Conservation (phyloP, 92 coral and sea anemone genomes). For the Plumapathes pennacea region DNA sequence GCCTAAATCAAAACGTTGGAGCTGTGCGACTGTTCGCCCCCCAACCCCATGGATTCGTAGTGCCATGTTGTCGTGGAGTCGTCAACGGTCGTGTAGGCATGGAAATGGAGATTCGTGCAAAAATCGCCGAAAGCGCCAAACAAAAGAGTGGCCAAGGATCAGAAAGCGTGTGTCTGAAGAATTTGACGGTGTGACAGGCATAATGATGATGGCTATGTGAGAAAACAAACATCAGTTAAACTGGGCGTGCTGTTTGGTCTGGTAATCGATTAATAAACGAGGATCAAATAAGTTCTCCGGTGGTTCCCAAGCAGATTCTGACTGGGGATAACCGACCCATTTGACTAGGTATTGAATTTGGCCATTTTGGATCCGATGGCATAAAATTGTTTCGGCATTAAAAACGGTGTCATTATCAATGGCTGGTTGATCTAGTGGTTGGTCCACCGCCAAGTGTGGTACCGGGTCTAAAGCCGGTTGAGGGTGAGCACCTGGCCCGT, state of each 20-base stretch:
- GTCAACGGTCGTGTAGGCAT: not conserved
- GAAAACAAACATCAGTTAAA: no score
- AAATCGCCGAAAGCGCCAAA: not conserved
- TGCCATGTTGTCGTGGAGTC: not conserved
- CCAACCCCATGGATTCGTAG: not conserved
- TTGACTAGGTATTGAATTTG: no score
- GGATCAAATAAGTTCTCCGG: no score
- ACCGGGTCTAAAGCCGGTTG: not conserved
- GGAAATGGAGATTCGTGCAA: not conserved
- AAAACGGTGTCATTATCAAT: not conserved
- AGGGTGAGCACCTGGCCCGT: not conserved
- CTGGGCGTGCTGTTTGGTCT: no score
- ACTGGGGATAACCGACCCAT: no score
- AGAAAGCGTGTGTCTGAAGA: no score
- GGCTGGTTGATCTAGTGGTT: not conserved
- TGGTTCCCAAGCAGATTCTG: no score
- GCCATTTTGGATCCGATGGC: no score
- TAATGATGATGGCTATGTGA: no score
- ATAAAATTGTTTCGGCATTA: not conserved
- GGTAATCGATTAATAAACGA: no score
- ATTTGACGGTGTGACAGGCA: no score
- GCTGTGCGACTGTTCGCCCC: not conserved
- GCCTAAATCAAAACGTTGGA: not conserved
- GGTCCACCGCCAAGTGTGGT: not conserved
- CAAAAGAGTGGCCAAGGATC: constrained; percentile 1